Evolutionary conservation across 2,888 invertebrate genomes (phyloP).

Genomic region (Nasonovia ribisnigri): DNA sequence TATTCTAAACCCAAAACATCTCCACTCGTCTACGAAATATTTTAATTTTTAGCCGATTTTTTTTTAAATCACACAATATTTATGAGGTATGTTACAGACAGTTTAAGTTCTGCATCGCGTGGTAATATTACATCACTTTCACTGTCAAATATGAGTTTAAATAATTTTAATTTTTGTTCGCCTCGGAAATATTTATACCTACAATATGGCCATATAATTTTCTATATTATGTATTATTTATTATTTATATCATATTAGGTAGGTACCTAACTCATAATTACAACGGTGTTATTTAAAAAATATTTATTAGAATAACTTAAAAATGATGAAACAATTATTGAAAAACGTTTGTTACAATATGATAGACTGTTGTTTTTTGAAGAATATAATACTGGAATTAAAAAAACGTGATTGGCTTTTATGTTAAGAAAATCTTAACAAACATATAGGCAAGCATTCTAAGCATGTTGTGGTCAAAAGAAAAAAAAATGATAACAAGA

Average conservation of each 20-base stretch:
- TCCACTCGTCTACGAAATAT: neutral
- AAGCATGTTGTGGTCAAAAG: neutral
- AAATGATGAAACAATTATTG: neutral
- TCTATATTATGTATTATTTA: too few relatives aligned
- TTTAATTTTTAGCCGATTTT: neutral
- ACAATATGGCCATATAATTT: too few relatives aligned
- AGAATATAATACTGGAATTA: neutral
- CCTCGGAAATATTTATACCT: too few relatives aligned
- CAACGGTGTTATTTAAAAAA: neutral
- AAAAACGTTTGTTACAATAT: neutral
- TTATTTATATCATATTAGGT: too few relatives aligned
- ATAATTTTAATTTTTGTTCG: neutral
- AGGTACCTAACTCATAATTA: neutral
- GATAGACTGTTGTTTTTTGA: neutral
- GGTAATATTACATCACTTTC: neutral
- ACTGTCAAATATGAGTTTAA: neutral
- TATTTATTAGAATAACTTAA: neutral
- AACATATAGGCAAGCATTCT: neutral
- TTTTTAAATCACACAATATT: neutral
- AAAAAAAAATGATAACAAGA: slow-evolving; percentile 10
- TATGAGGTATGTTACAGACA: neutral
- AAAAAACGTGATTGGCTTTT: neutral
- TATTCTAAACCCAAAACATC: neutral
- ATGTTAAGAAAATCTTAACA: neutral
- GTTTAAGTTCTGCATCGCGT: neutral